Percentiles rank a stretch among this genome's conserved stretches.
These are phyloP conservation scores for Polypedilum pembai DNA, from an alignment of 1,140 invertebrate genomes.

Conservation along the genomic window DNA sequence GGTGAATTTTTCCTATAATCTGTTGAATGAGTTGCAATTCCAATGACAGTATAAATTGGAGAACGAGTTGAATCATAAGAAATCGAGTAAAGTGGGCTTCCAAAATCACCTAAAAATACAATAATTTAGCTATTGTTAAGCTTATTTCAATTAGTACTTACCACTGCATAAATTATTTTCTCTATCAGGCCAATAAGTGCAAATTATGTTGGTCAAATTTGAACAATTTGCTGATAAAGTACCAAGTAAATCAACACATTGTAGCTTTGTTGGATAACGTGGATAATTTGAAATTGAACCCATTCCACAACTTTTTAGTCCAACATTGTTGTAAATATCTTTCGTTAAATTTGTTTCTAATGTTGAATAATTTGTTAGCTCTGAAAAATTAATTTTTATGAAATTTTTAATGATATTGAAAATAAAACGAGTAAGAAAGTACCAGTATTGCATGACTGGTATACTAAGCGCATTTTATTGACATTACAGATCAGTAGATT, in stretches of 20 bases:
- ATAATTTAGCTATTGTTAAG: not conserved
- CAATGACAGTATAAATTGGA: not conserved
- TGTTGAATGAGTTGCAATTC: not conserved
- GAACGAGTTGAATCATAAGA: not conserved
- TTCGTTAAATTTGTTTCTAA: not conserved
- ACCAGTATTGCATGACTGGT: too few species aligned
- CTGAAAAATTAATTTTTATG: too few species aligned
- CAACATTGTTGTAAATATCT: not conserved
- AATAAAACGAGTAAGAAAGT: too few species aligned
- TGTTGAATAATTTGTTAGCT: too few species aligned
- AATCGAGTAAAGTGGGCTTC: not conserved
- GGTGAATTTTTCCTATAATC: not conserved
- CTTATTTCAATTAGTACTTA: not conserved
- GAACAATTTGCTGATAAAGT: not conserved
- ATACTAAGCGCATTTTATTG: too few species aligned
- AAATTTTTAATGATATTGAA: too few species aligned
- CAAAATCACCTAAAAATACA: not conserved
- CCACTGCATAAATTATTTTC: not conserved
- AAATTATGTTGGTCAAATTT: not conserved
- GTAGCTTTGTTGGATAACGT: not conserved
- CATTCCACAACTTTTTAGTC: not conserved
- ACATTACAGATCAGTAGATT: too few species aligned
- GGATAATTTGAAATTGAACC: not conserved
- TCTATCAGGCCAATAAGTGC: not conserved
- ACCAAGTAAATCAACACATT: not conserved